Evolutionary conservation across 2,113 vertebrate genomes (phyloP), one percentile per base, ranked within the genome.

Genomic region (Megaceryle torquata): DNA sequence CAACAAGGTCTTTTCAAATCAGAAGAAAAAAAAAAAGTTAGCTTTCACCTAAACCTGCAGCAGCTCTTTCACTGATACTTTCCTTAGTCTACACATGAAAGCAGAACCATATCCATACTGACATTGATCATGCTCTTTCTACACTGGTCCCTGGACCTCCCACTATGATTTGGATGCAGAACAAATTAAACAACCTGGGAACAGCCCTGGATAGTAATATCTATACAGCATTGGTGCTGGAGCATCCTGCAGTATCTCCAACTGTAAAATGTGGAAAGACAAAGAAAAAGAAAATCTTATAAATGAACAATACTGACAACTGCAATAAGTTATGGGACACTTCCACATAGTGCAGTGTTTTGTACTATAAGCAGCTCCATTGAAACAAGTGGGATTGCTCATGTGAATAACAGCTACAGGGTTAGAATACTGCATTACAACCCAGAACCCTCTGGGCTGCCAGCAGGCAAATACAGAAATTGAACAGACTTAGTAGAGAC

Each of bases 341-440:
- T 82, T 61, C 25, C 60, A 54, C 5, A 31, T 3, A 24, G 16
- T 15, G 24, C n/a, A 79, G 16, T 2, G 4, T 69, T 84, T 33
- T 48, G 65, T 33, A n/a, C 37, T 37, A 1, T 1, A 29, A 67
- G 2, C 14, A 56, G n/a, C 48, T 53, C n/a, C 13, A n/a, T 0
- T 65, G 53, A 65, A 82, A 22, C 4, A 50, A 17, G 6, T 12
- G 31, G 13, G 21, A 46, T 29, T 54, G 25, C 15, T 50, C 46
- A 53, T 29, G n/a, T 31, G 29, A 88, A n/a, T 35, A 54, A 70
- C 3, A 6, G 16, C 56, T 81, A 5, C 10, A 41, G 18, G 29
- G 20, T 22, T 59, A 57, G 20, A 65, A 53, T 28, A 53, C 50
- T n/a, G 51, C 9, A 48, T 82, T 74, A 53, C n/a, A 79, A 79